These are phyloP conservation scores for Agriopis marginaria DNA, from an alignment of 2,888 invertebrate genomes.

Conservation along the genomic window DNA sequence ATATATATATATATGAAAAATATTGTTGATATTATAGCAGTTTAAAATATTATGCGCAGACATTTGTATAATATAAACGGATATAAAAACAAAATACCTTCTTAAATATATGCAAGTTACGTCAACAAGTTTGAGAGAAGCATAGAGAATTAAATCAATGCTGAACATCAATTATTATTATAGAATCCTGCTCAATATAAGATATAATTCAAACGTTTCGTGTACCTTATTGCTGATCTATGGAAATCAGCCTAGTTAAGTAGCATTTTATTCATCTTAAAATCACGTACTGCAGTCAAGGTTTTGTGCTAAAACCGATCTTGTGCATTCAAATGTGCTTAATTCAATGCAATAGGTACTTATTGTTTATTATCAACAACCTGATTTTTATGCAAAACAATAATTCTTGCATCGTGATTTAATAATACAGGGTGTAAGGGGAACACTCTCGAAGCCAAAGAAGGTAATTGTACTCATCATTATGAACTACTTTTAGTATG, in stretches of 20 bases:
- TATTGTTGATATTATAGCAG: too few relatives aligned
- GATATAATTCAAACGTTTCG: not conserved
- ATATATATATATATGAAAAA: too few relatives aligned
- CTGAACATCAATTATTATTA: not conserved
- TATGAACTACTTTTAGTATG: too few relatives aligned
- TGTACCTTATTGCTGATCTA: slow-evolving; percentile 15
- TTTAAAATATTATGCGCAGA: too few relatives aligned
- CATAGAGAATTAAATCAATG: too few relatives aligned
- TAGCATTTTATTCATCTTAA: slow-evolving; percentile 19
- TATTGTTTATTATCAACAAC: not conserved
- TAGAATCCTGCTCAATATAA: not conserved
- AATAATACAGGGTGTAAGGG: too few relatives aligned
- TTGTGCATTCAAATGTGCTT: slow-evolving; percentile 23
- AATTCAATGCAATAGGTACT: not conserved
- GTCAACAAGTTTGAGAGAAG: too few relatives aligned
- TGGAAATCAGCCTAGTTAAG: slow-evolving; percentile 16
- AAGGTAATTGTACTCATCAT: too few relatives aligned
- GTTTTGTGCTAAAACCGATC: slow-evolving; percentile 7
- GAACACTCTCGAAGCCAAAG: too few relatives aligned
- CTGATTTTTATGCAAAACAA: not conserved
- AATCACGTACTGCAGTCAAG: slow-evolving; percentile 26
- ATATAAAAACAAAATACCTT: not conserved
- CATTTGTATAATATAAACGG: too few relatives aligned
- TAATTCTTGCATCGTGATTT: not conserved
- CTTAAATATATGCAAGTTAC: too few relatives aligned